A percentile compares a stretch with the other conserved stretches of the same genome.
Evolutionary conservation across 2,888 invertebrate genomes (phyloP).

Genomic region (Ctenicera cuprea): DNA sequence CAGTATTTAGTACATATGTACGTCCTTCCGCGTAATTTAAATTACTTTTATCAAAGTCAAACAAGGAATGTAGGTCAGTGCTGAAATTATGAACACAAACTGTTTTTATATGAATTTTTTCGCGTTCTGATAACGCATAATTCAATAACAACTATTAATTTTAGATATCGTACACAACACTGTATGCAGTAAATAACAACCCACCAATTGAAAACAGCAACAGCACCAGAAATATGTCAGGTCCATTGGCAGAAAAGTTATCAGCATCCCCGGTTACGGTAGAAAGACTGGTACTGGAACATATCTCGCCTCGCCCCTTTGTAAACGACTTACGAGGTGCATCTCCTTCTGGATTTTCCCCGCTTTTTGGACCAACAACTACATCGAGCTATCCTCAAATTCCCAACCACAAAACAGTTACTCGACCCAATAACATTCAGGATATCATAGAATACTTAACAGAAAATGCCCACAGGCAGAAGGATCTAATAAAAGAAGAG

Average conservation of each 20-base stretch:
- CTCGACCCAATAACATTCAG: slow-evolving; percentile 66
- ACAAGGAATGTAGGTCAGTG: slow-evolving; percentile 22
- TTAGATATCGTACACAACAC: slow-evolving; percentile 41
- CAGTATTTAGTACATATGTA: not conserved
- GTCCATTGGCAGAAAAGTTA: slow-evolving; percentile 33
- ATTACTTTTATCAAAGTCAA: slow-evolving; percentile 18
- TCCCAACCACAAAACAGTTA: slow-evolving; percentile 52
- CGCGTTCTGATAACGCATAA: slow-evolving; percentile 16
- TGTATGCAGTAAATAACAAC: slow-evolving; percentile 25
- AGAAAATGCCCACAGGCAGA: slow-evolving; percentile 44
- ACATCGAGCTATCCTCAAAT: not conserved
- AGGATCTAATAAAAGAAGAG: slow-evolving; percentile 33
- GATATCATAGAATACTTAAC: slow-evolving; percentile 64
- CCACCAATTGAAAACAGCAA: slow-evolving; percentile 1
- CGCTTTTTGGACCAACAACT: slow-evolving; percentile 54
- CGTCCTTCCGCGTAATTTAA: not conserved
- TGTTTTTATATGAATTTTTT: not conserved
- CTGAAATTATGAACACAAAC: not conserved
- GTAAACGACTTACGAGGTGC: slow-evolving; percentile 61
- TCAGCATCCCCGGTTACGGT: slow-evolving; percentile 20
- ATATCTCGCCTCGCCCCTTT: slow-evolving; percentile 61
- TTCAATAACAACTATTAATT: slow-evolving; percentile 27
- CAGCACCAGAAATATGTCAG: not conserved
- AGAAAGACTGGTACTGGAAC: slow-evolving; percentile 41
- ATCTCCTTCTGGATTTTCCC: slow-evolving; percentile 62